Evolutionary conservation across 2,888 invertebrate species (phyloP).

Genomic region (Gandaritis pyraliata): DNA sequence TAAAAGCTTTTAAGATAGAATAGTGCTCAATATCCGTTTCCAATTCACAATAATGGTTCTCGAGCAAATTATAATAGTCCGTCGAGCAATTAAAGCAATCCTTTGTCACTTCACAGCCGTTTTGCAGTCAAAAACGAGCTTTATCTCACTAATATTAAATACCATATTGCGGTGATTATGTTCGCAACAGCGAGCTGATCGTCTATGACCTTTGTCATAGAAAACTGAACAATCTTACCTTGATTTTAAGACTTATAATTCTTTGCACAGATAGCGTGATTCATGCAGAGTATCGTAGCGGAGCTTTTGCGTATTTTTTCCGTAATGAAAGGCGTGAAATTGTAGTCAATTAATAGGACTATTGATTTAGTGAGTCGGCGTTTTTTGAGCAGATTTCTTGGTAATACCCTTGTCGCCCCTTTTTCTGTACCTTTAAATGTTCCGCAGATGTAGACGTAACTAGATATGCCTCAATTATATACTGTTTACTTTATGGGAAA

Average conservation of each 20-base stretch:
- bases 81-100: slow-evolving; percentile 22
- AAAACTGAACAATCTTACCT: not conserved
- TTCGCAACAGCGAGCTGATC: not conserved
- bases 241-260: slow-evolving; percentile 3
- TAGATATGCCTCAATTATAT: slow-evolving; percentile 9
- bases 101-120: slow-evolving; percentile 4
- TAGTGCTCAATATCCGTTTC: slow-evolving; percentile 41
- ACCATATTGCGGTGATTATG: slow-evolving; percentile 1
- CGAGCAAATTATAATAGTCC: slow-evolving; percentile 25
- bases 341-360: slow-evolving; percentile 34
- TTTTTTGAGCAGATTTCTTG: slow-evolving; percentile 33
- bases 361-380: slow-evolving; percentile 37
- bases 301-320: slow-evolving; percentile 15
- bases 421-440: slow-evolving; percentile 24
- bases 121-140: slow-evolving; percentile 1
- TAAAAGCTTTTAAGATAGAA: slow-evolving; percentile 38
- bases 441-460: slow-evolving; percentile 18
- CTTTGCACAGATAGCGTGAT: not conserved
- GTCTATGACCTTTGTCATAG: not conserved
- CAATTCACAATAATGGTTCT: slow-evolving; percentile 36
- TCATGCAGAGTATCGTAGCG: not conserved
- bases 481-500: not conserved
- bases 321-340: slow-evolving; percentile 36
- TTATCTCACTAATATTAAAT: not conserved
- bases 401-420: slow-evolving; percentile 22